Evolutionary conservation across 2,888 invertebrate species (phyloP), one percentile per base, ranked within the genome.

Genomic region (Patella pellucida): DNA sequence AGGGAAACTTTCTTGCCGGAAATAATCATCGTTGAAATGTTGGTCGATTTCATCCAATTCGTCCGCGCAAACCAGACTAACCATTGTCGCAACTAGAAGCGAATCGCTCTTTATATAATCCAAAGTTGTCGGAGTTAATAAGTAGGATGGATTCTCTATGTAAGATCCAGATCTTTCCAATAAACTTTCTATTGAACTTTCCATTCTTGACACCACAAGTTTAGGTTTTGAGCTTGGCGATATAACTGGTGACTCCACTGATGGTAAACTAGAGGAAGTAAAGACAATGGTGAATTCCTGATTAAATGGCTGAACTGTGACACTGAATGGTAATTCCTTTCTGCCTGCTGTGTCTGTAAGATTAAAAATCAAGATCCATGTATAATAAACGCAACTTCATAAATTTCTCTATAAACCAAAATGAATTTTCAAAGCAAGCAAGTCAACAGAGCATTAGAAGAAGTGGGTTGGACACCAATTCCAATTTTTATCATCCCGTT

Each of bases 21-120:
- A 87, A 77, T 87, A 82, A 51, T 85, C 84, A 31, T 85, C 85
- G 7, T 82, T 82, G 68, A 87, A 80, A 12, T 85, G 83, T 27
- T 83, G 80, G 31, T 87, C 86, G 19, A 85, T 83, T 52, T 86
- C 85, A 73, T 87, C 88, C 78, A 89, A 79, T 41, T 87, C 86
- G 77, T 87, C 89, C 0, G 86, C 82, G 72, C 88, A 87, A 31
- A 88, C 85, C 23, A 89, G 79, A 75, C 88, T 88, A 69, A 87
- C 87, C 71, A 90, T 78, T 0, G 89, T 88, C 15, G 90, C 89
- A 68, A 89, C 85, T 52, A 90, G 82, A 2, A 85, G 84, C 5
- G 87, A 87, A 69, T 86, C 85, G 11, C 80, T 79, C 69, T 87
- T 86, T 67, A 90, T 84, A 73, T 89, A 89, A 56, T 89, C 87